Conservation (phyloP, 2,113 vertebrate genomes). For the Glaucomys volans region DNA sequence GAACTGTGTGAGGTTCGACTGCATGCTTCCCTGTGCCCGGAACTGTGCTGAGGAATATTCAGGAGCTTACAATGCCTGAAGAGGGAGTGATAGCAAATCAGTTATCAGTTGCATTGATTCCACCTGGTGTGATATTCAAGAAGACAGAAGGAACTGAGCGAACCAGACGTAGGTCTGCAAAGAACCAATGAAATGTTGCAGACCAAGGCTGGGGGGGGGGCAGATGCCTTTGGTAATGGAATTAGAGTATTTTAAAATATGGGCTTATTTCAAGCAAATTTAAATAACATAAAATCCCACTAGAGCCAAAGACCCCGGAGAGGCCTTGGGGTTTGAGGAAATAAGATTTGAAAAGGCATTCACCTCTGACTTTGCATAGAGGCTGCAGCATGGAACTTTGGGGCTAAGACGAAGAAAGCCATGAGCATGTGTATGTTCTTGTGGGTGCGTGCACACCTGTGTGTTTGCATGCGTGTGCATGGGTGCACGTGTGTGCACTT, state of each 20-base stretch:
- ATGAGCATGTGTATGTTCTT: too few species aligned
- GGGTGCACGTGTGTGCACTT: not conserved
- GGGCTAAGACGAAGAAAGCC: not conserved
- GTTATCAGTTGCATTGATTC: not conserved
- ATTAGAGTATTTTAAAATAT: not conserved
- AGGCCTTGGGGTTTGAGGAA: not conserved
- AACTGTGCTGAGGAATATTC: fast-evolving
- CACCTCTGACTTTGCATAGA: not conserved
- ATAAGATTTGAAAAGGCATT: not conserved
- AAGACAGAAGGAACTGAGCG: not conserved
- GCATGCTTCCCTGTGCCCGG: fast-evolving
- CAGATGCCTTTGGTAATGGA: not conserved
- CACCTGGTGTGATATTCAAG: not conserved
- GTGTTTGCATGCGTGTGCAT: too few species aligned
- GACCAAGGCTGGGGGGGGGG: not conserved
- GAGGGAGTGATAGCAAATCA: not conserved
- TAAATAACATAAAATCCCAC: not conserved
- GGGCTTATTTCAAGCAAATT: not conserved
- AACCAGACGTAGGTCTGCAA: not conserved
- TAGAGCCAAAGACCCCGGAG: not conserved
- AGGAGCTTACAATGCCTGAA: fast-evolving
- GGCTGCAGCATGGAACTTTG: fast-evolving
- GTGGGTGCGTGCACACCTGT: not conserved
- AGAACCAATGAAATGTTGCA: not conserved
- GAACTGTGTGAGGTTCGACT: fast-evolving